phyloP scores from a whole-genome alignment of 2,797 vertebrate species.

The Tragelaphus eurycerus region DNA sequence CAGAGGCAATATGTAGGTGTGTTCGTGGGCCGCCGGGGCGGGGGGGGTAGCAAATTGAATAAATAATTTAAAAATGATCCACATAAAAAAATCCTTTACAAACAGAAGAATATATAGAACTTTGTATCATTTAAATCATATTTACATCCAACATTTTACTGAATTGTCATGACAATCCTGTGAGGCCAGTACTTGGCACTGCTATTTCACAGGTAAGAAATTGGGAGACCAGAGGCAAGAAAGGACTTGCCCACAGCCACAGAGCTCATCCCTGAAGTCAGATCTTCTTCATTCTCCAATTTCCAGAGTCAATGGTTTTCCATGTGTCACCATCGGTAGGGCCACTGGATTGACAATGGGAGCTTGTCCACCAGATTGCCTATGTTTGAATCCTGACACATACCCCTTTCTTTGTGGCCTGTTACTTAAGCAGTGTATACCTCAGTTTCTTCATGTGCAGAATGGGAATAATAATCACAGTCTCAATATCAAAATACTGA shows the following conservation, averaged over 20 bases:
- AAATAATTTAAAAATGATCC: not conserved
- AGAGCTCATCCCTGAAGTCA: not conserved
- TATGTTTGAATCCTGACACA: not conserved
- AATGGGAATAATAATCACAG: not conserved
- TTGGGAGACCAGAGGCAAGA: not conserved
- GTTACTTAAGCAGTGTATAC: not conserved
- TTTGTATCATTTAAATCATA: not conserved
- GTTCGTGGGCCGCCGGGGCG: no score
- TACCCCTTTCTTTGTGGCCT: not conserved
- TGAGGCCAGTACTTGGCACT: not conserved
- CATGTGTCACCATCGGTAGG: not conserved
- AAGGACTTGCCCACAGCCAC: not conserved
- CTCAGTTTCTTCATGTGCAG: not conserved
- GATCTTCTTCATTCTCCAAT: not conserved
- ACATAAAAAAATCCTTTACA: not conserved
- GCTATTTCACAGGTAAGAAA: not conserved
- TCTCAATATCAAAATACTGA: not conserved
- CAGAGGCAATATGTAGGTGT: not conserved
- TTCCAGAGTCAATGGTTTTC: not conserved
- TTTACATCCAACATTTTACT: not conserved
- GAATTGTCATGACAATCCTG: not conserved
- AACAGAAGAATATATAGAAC: not conserved
- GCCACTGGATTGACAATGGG: not conserved
- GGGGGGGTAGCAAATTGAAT: not conserved
- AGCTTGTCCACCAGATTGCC: fast-evolving